phyloP scores from a whole-genome alignment of 2,888 invertebrate species.

The Cremastinae sp. region DNA sequence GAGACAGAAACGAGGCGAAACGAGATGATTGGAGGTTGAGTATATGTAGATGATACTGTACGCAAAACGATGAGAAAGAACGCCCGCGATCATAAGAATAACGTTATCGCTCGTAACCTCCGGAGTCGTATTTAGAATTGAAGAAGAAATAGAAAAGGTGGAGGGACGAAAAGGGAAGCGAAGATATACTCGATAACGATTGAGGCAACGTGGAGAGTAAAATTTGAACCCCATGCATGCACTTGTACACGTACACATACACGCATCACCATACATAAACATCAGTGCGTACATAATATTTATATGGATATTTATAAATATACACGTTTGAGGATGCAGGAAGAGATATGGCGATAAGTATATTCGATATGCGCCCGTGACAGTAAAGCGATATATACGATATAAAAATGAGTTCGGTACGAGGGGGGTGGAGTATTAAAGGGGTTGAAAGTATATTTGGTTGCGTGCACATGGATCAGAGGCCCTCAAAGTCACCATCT shows the following conservation, averaged over 20 bases:
- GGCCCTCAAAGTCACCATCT: constrained; percentile 23
- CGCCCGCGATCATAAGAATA: constrained; percentile 43
- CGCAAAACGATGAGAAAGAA: neutral
- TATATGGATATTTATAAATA: constrained; percentile 14
- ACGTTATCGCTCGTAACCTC: constrained; percentile 31
- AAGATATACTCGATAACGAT: constrained; percentile 48
- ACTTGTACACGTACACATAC: neutral
- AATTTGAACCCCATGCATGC: constrained; percentile 19
- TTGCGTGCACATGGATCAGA: constrained; percentile 51
- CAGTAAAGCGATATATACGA: constrained; percentile 26
- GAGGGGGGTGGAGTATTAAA: neutral
- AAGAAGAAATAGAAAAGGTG: constrained; percentile 18
- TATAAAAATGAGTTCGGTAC: constrained; percentile 19
- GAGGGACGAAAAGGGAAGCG: neutral
- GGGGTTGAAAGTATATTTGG: constrained; percentile 34
- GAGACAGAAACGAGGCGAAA: neutral
- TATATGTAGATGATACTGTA: constrained; percentile 13
- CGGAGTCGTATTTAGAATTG: constrained; percentile 44
- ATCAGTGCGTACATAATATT: too few relatives aligned
- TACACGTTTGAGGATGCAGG: constrained; percentile 2
- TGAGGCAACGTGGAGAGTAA: constrained; percentile 39
- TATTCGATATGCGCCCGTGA: constrained; percentile 20
- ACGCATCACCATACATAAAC: too few relatives aligned
- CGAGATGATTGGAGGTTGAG: constrained; percentile 17
- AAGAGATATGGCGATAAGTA: constrained; percentile 30